Evolutionary conservation across 2,113 vertebrate genomes (phyloP), one percentile per base, ranked within the genome.

Genomic region (Myxocyprinus asiaticus): DNA sequence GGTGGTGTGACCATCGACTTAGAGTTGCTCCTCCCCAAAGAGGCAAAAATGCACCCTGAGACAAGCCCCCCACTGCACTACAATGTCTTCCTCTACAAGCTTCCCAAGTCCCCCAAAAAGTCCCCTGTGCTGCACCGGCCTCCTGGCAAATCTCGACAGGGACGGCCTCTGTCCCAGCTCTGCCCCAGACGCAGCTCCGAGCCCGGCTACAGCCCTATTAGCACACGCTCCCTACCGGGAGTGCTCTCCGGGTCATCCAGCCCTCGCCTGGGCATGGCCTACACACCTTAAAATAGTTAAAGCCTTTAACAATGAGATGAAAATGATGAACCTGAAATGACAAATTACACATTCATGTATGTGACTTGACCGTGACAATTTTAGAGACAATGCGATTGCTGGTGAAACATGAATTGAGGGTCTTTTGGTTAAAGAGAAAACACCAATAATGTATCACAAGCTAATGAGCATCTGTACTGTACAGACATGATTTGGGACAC

Each of bases 1-100:
- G 91, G 88, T 70, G 92, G 87, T 67, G 91, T 93, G 77, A 93
- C 91, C 80, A 92, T 93, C 66, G 92, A 90, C 68, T 87, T 93
- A 87, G 91, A 94, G 82, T 90, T 93, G 65, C 90, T 93, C 64
- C 91, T 93, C 53, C 92, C 90, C 76, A 93, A 92, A 85, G 90
- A 94, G 6, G 89, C 84, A 67, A 92, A 91, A 88, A 86, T 84
- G 15, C 87, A 85, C 75, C 64, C 89, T 0, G 86, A 91, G 58
- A 79, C 83, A 79, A 90, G 71, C 81, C 58, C 86, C 0, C 90
- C 89, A 0, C 88, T 91, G 50, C 89, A 92, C 66, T 93, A 93
- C 62, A 90, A 92, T 10, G 88, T 93, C 87, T 92, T 91, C 86
- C 91, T 93, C 84, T 93, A 90, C 71, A 87, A 88, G 56, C 45